phyloP scores from a whole-genome alignment of 35 echinoderm and acorn worm genomes.

The Ophioderma brevispina region DNA sequence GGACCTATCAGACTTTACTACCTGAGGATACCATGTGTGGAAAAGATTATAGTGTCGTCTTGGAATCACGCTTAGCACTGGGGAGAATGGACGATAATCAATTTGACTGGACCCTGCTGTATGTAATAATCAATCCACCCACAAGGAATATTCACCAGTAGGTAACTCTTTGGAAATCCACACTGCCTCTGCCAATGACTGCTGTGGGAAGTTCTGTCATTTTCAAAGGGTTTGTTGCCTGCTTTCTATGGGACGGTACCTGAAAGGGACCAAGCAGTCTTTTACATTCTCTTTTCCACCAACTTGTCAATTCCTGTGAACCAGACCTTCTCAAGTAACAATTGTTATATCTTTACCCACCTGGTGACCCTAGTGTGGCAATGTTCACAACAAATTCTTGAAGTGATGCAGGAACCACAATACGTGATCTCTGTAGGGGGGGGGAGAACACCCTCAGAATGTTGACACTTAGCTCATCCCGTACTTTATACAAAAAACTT shows the following conservation, averaged over 20 bases:
- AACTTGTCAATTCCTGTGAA: slow-evolving; percentile 44
- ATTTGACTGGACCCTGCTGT: slow-evolving; percentile 61
- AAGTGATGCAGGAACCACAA: slow-evolving; percentile 36
- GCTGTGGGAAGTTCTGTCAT: slow-evolving; percentile 28
- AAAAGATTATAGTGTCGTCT: slow-evolving; percentile 58
- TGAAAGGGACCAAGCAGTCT: slow-evolving; percentile 42
- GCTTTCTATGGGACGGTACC: not conserved
- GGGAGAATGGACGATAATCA: slow-evolving; percentile 48
- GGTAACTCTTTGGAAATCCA: slow-evolving; percentile 41
- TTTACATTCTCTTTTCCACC: slow-evolving; percentile 36
- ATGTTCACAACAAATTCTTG: slow-evolving; percentile 20
- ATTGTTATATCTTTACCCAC: slow-evolving; percentile 39
- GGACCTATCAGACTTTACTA: slow-evolving; percentile 62
- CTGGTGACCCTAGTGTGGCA: slow-evolving; percentile 64
- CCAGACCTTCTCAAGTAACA: slow-evolving; percentile 39
- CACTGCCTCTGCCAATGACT: slow-evolving; percentile 18
- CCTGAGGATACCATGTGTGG: slow-evolving; percentile 65
- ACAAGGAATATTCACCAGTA: slow-evolving; percentile 38
- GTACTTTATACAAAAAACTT: not conserved
- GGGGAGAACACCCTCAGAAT: slow-evolving; percentile 52
- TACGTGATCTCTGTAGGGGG: not conserved
- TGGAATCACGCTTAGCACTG: slow-evolving; percentile 48
- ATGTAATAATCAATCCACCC: slow-evolving; percentile 68
- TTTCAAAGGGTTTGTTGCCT: not conserved
- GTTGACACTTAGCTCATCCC: slow-evolving; percentile 59